phyloP scores from a whole-genome alignment of 2,888 invertebrate species.

The Pseudococcus viburni region DNA sequence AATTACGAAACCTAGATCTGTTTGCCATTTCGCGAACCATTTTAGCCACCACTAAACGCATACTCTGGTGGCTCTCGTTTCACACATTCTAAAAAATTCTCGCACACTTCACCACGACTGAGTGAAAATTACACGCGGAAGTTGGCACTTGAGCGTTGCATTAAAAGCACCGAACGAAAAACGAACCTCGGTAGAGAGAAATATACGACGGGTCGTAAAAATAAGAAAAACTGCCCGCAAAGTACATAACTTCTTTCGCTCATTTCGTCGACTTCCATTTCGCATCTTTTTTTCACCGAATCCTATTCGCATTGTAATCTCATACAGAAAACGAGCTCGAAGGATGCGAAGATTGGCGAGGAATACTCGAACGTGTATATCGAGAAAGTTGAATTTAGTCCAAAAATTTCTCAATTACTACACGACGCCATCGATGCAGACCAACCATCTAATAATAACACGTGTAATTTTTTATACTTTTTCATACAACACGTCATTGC shows the following conservation, averaged over 20 bases:
- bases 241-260: not conserved
- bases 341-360: not conserved
- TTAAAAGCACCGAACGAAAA: not conserved
- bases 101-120: not conserved
- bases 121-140: conserved; percentile 9
- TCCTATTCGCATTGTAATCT: not conserved
- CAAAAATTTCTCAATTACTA: conserved; percentile 27
- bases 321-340: not conserved
- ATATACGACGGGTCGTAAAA: not conserved
- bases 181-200: not conserved
- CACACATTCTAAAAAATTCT: not conserved
- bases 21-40: not conserved
- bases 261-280: not conserved
- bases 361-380: not conserved
- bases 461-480: conserved; percentile 6
- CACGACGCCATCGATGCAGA: conserved; percentile 27
- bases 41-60: not conserved
- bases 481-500: not conserved
- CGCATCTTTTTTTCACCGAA: not conserved
- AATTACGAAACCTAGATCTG: not conserved
- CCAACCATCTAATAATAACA: conserved; percentile 13
- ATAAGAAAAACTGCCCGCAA: not conserved
- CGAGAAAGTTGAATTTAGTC: conserved; percentile 6
- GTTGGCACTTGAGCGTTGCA: conserved; percentile 3
- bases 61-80: not conserved